Conservation (phyloP, 2,888 invertebrate species). For the Nephrotoma appendiculata region DNA sequence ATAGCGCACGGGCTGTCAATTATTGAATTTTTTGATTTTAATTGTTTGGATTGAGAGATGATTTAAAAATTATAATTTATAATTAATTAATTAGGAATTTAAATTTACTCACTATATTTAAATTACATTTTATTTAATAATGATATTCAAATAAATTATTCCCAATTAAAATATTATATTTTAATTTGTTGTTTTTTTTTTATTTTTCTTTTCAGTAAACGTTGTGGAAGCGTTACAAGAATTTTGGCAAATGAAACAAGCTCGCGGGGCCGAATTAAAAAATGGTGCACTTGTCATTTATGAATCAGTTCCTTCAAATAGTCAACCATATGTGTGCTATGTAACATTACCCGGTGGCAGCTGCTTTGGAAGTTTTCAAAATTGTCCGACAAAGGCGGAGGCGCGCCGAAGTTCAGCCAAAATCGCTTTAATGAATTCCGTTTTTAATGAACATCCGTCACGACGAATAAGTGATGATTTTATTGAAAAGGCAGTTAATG, state of each 20-base stretch:
- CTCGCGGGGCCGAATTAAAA: constrained; percentile 68
- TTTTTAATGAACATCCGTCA: constrained; percentile 91
- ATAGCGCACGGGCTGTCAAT: no score
- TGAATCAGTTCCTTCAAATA: constrained; percentile 82
- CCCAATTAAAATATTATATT: constrained; percentile 11
- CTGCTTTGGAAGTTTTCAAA: constrained; percentile 92
- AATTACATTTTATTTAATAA: no score
- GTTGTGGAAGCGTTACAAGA: constrained; percentile 92
- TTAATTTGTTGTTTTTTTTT: constrained; percentile 12
- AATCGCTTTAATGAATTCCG: constrained; percentile 92
- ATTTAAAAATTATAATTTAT: no score
- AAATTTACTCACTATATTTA: no score
- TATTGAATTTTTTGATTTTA: no score
- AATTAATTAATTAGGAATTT: no score
- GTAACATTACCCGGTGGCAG: constrained; percentile 90
- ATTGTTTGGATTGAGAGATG: no score
- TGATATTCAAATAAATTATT: no score
- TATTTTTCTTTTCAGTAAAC: constrained; percentile 50
- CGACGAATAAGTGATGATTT: constrained; percentile 85
- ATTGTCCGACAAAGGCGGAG: constrained; percentile 89
- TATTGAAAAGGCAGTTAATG: constrained; percentile 83
- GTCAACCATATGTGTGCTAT: constrained; percentile 88
- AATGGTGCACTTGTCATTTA: constrained; percentile 87
- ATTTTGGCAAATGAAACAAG: constrained; percentile 95
- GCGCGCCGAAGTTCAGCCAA: constrained; percentile 88